Base-by-base conservation (phyloP, 2,888 invertebrate genomes). In the Lasioglossum lativentre region DNA sequence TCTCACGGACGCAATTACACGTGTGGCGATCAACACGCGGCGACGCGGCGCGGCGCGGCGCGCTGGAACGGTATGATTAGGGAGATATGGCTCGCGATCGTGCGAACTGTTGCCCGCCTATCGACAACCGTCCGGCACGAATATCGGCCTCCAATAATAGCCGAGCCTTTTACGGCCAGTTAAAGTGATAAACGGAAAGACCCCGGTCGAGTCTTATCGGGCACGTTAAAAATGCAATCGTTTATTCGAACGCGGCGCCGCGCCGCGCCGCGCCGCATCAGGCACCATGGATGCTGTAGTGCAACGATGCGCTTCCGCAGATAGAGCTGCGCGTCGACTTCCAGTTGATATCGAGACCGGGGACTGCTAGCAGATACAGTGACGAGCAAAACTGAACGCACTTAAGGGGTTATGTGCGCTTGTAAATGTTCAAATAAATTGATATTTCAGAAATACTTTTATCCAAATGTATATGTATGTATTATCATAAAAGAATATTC, bases 1-100 rank as follows among this genome's bases (percentile, higher is more conserved):
- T 87, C 82, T 83, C 85, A 79, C 86, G 75, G 88, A 87, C 72
- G 85, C 90, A 90, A 90, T 90, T 90, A 90, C 88, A 91, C 90
- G 88, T 89, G 88, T 71, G 91, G 88, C 80, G 91, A 89, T 86
- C 88, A 89, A 88, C 87, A 89, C 85, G 85, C 34, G 4, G 19
- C 6, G n/a, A n/a, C n/a, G 47, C 4, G 34, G 34, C 34, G 34
- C 34, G 34, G 34, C 14, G 14, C 47, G 14, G 14, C 23, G 47
- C 45, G 80, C 72, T 87, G 83, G 88, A 88, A 88, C 87, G 72
- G 80, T 80, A 80, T 85, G 88, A 90, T 91, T 90, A 89, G 85
- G 82, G 78, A 82, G 80, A 85, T 86, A 81, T 63, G 87, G 72
- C 27, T 27, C 27, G 59, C 34, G 73, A 56, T 59, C 70, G 78